Conservation (phyloP, 2,888 invertebrate genomes). For the Temnothorax ravouxi region DNA sequence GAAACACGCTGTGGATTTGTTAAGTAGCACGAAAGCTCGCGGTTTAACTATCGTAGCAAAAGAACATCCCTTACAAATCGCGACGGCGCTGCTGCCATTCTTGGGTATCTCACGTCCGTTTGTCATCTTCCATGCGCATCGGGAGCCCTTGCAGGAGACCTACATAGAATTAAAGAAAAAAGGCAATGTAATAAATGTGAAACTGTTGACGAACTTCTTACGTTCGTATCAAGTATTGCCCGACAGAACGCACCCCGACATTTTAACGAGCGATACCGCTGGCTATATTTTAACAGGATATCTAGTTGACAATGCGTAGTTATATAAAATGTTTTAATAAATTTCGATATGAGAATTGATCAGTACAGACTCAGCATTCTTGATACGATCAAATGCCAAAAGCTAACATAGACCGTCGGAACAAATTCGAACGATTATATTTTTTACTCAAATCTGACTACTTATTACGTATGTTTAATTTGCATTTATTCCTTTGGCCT, state of each 20-base stretch:
- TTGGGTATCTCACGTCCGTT: constrained; percentile 94
- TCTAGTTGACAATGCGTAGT: constrained; percentile 72
- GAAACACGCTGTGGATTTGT: constrained; percentile 88
- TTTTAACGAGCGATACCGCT: constrained; percentile 95
- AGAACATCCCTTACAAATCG: constrained; percentile 94
- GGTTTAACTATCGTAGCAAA: constrained; percentile 93
- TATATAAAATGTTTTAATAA: constrained; percentile 5
- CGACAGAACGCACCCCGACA: constrained; percentile 97
- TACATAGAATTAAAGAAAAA: constrained; percentile 92
- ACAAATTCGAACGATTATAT: background rate
- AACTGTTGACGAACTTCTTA: constrained; percentile 95
- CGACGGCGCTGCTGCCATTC: constrained; percentile 92
- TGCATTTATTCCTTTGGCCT: background rate
- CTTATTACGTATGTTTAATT: background rate
- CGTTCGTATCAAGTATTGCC: constrained; percentile 96
- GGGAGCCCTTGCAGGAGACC: constrained; percentile 94
- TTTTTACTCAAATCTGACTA: constrained; percentile 26
- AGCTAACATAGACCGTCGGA: background rate
- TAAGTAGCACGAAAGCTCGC: constrained; percentile 90
- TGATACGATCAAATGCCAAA: background rate
- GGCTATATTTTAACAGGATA: constrained; percentile 95
- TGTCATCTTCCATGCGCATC: constrained; percentile 93
- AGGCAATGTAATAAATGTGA: constrained; percentile 91
- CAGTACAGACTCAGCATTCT: background rate
- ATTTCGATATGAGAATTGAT: constrained; percentile 18